These are phyloP conservation scores for Idaea biselata DNA, from an alignment of 2,888 invertebrate genomes.

Conservation along the genomic window DNA sequence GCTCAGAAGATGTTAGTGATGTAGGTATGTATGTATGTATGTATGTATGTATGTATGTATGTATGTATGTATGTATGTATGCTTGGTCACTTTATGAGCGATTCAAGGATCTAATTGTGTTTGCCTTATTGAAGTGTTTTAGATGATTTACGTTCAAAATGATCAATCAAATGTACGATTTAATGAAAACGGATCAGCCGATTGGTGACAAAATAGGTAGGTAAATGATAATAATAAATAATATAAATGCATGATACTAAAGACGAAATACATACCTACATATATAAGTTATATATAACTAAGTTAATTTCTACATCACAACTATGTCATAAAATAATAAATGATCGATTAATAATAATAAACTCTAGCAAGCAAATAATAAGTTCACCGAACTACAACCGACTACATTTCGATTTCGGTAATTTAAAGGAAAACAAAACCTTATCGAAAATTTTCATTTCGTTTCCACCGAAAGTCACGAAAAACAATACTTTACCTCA, in stretches of 20 bases:
- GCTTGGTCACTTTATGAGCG: too few species aligned
- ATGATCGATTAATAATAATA: not conserved
- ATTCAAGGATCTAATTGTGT: too few species aligned
- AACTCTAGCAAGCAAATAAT: not conserved
- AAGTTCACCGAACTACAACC: not conserved
- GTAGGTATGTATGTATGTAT: too few species aligned
- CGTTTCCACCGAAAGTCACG: not conserved
- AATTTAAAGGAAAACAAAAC: slow-evolving; percentile 8
- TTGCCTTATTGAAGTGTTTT: not conserved
- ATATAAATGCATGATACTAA: too few species aligned
- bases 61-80: too few species aligned
- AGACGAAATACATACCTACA: too few species aligned
- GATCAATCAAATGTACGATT: not conserved
- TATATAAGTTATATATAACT: too few species aligned
- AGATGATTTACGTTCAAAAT: not conserved
- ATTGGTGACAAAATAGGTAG: too few species aligned
- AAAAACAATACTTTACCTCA: not conserved
- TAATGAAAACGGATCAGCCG: not conserved
- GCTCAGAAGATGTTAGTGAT: too few species aligned
- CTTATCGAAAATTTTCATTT: slow-evolving; percentile 3
- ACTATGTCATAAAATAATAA: not conserved
- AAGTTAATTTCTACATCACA: too few species aligned
- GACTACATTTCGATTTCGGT: not conserved
- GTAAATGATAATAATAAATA: too few species aligned
- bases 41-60: too few species aligned